A percentile compares a stretch with the other conserved stretches of the same genome.
These are phyloP conservation scores for Mesopsocus fuscifrons DNA, from an alignment of 2,888 invertebrate genomes.

Conservation along the genomic window DNA sequence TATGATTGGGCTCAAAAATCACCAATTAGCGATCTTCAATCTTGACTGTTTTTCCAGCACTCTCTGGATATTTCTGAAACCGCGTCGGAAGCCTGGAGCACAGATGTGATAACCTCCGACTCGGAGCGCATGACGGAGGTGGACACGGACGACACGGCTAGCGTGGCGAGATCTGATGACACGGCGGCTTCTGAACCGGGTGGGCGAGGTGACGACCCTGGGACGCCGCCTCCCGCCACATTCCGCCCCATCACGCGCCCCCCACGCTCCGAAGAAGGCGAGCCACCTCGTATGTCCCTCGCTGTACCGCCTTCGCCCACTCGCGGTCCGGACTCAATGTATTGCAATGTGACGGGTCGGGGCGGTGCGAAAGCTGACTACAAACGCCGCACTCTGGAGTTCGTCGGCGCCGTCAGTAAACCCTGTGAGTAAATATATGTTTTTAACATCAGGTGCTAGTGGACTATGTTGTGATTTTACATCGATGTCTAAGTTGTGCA, in stretches of 20 bases:
- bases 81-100: constrained; percentile 96
- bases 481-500: too few relatives aligned
- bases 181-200: constrained; percentile 39
- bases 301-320: constrained; percentile 5
- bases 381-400: constrained; percentile 25
- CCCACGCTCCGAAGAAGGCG: background rate
- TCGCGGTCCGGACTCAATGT: background rate
- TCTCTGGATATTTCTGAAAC: constrained; percentile 67
- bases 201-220: constrained; percentile 27
- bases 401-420: constrained; percentile 29
- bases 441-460: too few relatives aligned
- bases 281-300: background rate
- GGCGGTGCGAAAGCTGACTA: constrained; percentile 21
- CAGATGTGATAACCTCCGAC: constrained; percentile 85
- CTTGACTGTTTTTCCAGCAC: too few relatives aligned
- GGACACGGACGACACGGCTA: constrained; percentile 44
- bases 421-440: too few relatives aligned
- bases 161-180: constrained; percentile 54
- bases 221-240: constrained; percentile 19
- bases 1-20: too few relatives aligned
- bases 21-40: too few relatives aligned
- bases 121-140: constrained; percentile 81
- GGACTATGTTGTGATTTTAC: too few relatives aligned
- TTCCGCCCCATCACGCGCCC: constrained; percentile 1
- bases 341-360: background rate